Evolutionary conservation across 2,888 invertebrate species (phyloP).

Genomic region (Neuroscelio doddi): DNA sequence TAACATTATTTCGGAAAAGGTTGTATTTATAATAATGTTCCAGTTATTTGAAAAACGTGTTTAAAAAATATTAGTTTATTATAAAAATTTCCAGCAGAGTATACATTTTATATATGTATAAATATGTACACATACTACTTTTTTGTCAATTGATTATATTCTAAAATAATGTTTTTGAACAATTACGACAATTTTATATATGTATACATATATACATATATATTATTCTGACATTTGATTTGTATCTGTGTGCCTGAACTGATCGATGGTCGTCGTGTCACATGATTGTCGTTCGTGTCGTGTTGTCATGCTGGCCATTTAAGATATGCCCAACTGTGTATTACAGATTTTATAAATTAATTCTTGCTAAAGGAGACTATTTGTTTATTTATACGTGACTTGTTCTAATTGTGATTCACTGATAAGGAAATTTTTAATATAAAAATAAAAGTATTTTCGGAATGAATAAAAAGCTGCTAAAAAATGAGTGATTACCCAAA

Average conservation of each 20-base stretch:
- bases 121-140: conserved; percentile 49
- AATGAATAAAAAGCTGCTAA: too few relatives aligned
- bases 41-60: too few relatives aligned
- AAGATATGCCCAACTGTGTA: conserved; percentile 27
- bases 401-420: neutral
- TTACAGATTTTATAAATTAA: neutral
- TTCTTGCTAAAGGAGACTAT: neutral
- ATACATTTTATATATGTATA: conserved; percentile 40
- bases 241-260: conserved; percentile 72
- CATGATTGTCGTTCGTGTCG: conserved; percentile 73
- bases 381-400: neutral
- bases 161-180: conserved; percentile 47
- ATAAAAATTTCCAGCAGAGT: neutral
- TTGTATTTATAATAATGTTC: conserved; percentile 5
- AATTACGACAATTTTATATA: conserved; percentile 42
- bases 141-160: conserved; percentile 51
- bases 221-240: conserved; percentile 63
- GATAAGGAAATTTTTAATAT: neutral
- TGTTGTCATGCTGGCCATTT: conserved; percentile 73
- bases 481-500: too few relatives aligned
- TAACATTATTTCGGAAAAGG: neutral
- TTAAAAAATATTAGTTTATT: neutral
- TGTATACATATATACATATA: conserved; percentile 44
- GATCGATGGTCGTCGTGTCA: conserved; percentile 72
- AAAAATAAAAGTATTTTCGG: neutral